Base-by-base conservation (phyloP, 1,140 invertebrate genomes). In the Heterodera schachtii region DNA sequence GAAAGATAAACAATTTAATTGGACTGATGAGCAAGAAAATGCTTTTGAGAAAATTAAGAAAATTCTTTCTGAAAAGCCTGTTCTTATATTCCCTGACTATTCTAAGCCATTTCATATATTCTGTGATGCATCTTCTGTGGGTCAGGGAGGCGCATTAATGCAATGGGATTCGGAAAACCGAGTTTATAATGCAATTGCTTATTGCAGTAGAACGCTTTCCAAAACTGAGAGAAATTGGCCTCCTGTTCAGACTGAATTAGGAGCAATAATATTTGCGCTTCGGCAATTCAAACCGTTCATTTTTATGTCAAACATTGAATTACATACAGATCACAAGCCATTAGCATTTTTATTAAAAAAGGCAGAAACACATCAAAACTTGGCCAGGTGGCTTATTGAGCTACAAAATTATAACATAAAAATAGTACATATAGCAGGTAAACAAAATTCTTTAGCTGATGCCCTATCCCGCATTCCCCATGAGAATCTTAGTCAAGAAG, bases 61-160 rank as follows among this genome's bases (percentile, higher is more conserved):
- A 49, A 67, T 57, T 9, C 16, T 83, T 11, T 66, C 46, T 9
- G 47, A 49, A 9, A 69, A 77, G 73, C 82, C 82, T 1, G 19
- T 83, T 41, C 47, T 83, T 21, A 31, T 43, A 9, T 82, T 82
- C 43, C 81, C 81, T 4, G 75, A 82, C 47, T 82, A 82, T 21
- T 31, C n/a, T 11, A 77, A 78, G 43, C 82, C 82, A n/a, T 82
- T 83, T 41, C 80, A 82, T 52, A 31, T 83, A 5, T 82, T 82
- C 19, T 70, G 46, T 46, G 77, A 79, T 80, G 64, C 77, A 0
- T 79, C 77, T 16, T 41, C 41, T 19, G 49, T 57, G 21, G 69
- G 82, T 77, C 78, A 49, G 49, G 41, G 77, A 0, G 31, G 78
- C 11, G 41, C 49, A 6, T 41, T 81, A 3, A 60, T 71, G 11